A percentile compares a stretch with the other conserved stretches of the same genome.
Evolutionary conservation across 1,140 invertebrate species (phyloP).

Genomic region (Muscidifurax raptorellus): DNA sequence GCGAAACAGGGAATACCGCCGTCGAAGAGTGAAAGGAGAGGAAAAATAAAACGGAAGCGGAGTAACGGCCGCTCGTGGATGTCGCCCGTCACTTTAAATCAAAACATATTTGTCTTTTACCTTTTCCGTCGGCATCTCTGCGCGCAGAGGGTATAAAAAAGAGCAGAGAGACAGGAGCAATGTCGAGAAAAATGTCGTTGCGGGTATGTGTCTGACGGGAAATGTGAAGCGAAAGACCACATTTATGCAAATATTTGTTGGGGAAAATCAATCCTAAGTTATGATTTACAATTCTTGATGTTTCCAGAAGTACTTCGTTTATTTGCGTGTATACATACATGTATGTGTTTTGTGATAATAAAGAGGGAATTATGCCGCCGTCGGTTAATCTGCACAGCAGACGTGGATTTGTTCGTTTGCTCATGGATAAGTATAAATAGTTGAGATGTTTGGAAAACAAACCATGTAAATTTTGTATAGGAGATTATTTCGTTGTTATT

Average conservation of each 20-base stretch:
- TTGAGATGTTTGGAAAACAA: too few species aligned
- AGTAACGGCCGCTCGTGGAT: neutral
- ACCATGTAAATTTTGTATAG: too few species aligned
- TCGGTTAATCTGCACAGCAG: neutral
- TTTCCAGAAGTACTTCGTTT: neutral
- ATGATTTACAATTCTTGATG: neutral
- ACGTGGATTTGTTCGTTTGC: neutral
- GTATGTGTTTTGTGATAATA: neutral
- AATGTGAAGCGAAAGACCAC: neutral
- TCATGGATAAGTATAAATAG: too few species aligned
- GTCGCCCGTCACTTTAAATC: constrained; percentile 24
- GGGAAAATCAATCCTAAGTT: neutral
- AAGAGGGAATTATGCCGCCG: neutral
- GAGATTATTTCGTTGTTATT: too few species aligned
- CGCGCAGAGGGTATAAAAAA: neutral
- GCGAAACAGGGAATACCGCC: neutral
- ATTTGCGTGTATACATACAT: neutral
- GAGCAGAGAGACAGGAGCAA: neutral
- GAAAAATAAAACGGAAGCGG: neutral
- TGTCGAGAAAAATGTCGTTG: neutral
- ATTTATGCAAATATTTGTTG: neutral
- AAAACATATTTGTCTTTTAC: constrained; percentile 21
- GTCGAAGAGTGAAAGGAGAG: neutral
- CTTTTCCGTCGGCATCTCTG: neutral
- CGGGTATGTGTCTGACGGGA: neutral